Evolutionary conservation across 2,888 invertebrate species (phyloP).

Genomic region (Drosophila trichaetosa): DNA sequence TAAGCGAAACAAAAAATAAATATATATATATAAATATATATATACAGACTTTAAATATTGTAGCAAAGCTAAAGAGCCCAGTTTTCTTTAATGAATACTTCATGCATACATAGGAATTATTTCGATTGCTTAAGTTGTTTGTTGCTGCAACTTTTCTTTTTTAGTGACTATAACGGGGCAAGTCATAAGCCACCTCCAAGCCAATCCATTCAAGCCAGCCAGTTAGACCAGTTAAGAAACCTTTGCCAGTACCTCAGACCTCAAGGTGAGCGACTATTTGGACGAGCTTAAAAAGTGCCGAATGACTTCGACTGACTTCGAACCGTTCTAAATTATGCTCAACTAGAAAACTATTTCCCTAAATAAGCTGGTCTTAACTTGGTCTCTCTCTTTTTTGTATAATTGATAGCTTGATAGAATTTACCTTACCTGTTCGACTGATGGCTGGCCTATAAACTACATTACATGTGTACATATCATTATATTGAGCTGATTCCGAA

Average conservation of each 20-base stretch:
- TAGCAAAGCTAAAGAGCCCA: not conserved
- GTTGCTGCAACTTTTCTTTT: not conserved
- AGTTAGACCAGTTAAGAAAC: conserved; percentile 31
- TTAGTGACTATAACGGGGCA: not conserved
- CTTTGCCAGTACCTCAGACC: not conserved
- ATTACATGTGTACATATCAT: not conserved
- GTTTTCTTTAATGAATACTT: not conserved
- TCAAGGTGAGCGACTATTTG: conserved; percentile 43
- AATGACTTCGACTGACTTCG: not conserved
- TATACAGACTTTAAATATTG: not conserved
- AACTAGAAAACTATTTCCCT: not conserved
- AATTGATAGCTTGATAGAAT: conserved; percentile 2
- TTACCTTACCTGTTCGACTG: conserved; percentile 37
- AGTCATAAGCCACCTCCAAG: not conserved
- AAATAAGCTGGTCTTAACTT: not conserved
- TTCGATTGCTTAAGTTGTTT: not conserved
- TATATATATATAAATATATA: not conserved
- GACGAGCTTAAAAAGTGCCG: not conserved
- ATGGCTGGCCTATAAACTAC: not conserved
- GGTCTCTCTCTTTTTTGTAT: not conserved
- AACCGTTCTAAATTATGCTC: not conserved
- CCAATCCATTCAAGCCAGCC: conserved; percentile 28
- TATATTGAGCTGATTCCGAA: conserved; percentile 6
- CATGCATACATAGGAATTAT: not conserved
- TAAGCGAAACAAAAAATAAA: not conserved